Evolutionary conservation across 2,888 invertebrate species (phyloP).

Genomic region (Chelonus formosanus): DNA sequence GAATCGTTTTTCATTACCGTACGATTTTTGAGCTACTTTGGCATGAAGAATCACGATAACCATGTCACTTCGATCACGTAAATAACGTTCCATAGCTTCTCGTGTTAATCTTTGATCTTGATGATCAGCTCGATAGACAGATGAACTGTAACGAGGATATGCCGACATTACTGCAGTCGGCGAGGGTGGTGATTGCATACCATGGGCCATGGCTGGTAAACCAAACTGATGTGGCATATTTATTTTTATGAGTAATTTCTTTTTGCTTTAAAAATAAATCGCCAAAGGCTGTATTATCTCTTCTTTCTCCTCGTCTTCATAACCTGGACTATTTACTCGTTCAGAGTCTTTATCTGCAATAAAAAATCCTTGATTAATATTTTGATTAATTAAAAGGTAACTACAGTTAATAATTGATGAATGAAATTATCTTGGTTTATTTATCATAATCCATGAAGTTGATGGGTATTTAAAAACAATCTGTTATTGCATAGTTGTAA

Average conservation of each 20-base stretch:
- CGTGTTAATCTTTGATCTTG: constrained; percentile 86
- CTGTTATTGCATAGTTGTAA: background rate
- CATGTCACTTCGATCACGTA: constrained; percentile 94
- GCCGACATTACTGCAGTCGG: constrained; percentile 68
- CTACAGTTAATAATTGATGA: no score
- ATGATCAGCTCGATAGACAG: constrained; percentile 71
- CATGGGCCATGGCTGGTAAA: constrained; percentile 75
- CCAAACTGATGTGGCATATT: constrained; percentile 87
- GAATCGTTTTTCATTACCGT: constrained; percentile 99
- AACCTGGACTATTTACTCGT: constrained; percentile 20
- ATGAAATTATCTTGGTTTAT: no score
- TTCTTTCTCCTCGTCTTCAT: constrained; percentile 33
- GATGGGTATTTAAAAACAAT: constrained; percentile 2
- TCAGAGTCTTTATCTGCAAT: no score
- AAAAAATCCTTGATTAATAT: no score
- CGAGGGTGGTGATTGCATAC: constrained; percentile 83
- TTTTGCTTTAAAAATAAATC: constrained; percentile 9
- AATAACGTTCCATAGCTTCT: constrained; percentile 96
- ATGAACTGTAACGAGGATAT: constrained; percentile 75
- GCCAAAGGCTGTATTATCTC: constrained; percentile 20
- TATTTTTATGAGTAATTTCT: constrained; percentile 13
- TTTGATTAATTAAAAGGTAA: no score
- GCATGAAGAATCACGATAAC: constrained; percentile 97
- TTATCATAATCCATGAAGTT: no score
- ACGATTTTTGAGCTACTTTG: constrained; percentile 99